Percentiles rank a stretch among this genome's conserved stretches.
phyloP scores from a whole-genome alignment of 2,797 vertebrate genomes.

The Labroides dimidiatus region DNA sequence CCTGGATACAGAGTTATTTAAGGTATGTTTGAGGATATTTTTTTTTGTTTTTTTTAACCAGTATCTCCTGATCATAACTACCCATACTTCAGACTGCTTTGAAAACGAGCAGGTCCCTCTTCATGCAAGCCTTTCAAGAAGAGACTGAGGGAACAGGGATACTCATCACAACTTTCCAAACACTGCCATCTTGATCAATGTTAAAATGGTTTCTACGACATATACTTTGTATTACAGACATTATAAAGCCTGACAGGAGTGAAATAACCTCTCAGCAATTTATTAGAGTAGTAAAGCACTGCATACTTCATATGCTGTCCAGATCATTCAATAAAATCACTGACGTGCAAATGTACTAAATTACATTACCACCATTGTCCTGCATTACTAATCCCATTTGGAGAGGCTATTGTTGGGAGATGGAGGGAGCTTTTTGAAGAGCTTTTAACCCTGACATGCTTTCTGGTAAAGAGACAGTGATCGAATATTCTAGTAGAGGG shows the following conservation, averaged over 20 bases:
- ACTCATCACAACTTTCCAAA: slow-evolving; percentile 22
- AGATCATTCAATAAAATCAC: slow-evolving; percentile 60
- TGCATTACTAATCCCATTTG: slow-evolving; percentile 53
- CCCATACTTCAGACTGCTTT: background rate
- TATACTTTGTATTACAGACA: slow-evolving; percentile 39
- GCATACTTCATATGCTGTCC: slow-evolving; percentile 37
- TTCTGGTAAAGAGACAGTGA: slow-evolving; percentile 53
- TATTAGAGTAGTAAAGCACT: slow-evolving; percentile 40
- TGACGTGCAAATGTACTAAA: slow-evolving; percentile 54
- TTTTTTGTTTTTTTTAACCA: too few species aligned
- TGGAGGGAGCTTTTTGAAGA: slow-evolving; percentile 42
- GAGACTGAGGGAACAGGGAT: background rate
- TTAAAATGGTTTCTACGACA: slow-evolving; percentile 49
- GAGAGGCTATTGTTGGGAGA: slow-evolving; percentile 52
- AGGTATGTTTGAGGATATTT: too few species aligned
- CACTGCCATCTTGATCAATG: slow-evolving; percentile 33
- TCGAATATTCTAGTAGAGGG: slow-evolving; percentile 48
- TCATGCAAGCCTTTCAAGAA: background rate
- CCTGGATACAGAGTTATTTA: too few species aligned
- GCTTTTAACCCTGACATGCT: slow-evolving; percentile 59
- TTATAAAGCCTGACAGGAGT: slow-evolving; percentile 34
- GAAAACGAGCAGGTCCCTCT: background rate
- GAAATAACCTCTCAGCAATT: slow-evolving; percentile 40
- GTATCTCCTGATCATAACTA: too few species aligned
- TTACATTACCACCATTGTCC: slow-evolving; percentile 58